Evolutionary conservation across 1,140 invertebrate species (phyloP).

Genomic region (Zeugodacus cucurbitae): DNA sequence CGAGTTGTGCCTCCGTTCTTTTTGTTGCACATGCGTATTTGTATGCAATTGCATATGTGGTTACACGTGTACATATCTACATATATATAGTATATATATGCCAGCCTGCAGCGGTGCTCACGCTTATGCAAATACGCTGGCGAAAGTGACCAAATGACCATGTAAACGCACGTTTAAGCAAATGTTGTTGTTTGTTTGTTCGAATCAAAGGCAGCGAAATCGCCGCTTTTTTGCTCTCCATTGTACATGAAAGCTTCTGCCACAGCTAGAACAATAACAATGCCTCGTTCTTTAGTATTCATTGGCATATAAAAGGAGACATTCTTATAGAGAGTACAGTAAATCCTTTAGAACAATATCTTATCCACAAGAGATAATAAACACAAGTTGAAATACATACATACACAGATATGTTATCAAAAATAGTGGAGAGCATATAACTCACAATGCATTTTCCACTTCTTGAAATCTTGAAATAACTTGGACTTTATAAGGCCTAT

Average conservation of each 20-base stretch:
- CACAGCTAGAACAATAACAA: not conserved
- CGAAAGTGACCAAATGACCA: constrained; percentile 44
- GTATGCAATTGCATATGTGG: not conserved
- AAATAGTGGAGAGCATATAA: no score
- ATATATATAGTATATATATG: no score
- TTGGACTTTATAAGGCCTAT: no score
- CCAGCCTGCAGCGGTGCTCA: not conserved
- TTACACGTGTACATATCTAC: not conserved
- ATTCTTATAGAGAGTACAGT: not conserved
- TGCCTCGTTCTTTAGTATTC: not conserved
- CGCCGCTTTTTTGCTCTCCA: not conserved
- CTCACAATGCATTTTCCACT: no score
- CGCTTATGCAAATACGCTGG: constrained; percentile 43
- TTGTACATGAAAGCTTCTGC: not conserved
- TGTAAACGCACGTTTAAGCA: constrained; percentile 41
- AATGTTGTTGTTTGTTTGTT: not conserved
- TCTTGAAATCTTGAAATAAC: no score
- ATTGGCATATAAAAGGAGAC: not conserved
- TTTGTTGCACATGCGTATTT: not conserved
- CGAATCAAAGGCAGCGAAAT: not conserved
- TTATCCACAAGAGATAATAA: not conserved
- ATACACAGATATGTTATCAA: no score
- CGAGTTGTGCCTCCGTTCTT: not conserved
- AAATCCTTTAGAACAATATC: not conserved
- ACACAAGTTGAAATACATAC: no score